These are phyloP conservation scores for Myotis pilosus DNA, from an alignment of 2,797 vertebrate genomes.

Conservation along the genomic window DNA sequence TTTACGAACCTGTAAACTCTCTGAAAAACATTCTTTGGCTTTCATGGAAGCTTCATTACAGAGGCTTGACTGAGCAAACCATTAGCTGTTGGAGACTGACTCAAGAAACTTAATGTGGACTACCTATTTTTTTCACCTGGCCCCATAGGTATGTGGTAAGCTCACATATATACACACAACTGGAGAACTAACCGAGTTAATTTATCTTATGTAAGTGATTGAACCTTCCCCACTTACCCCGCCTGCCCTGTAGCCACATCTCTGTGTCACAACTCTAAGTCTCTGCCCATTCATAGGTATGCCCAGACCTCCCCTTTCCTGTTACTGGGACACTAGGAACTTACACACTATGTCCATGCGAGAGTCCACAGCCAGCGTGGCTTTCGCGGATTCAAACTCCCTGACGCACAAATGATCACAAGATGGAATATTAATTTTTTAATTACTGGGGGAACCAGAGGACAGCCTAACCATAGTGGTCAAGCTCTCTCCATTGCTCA, in stretches of 20 bases:
- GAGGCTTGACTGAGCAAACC: neutral
- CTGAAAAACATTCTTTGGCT: too few species aligned
- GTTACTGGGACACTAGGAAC: neutral
- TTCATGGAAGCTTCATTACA: neutral
- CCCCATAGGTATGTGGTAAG: neutral
- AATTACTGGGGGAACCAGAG: too few species aligned
- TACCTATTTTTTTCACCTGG: neutral
- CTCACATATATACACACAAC: neutral
- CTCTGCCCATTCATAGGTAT: neutral
- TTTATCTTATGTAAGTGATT: neutral
- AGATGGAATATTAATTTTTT: too few species aligned
- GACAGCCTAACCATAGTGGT: too few species aligned
- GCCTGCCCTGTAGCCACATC: neutral
- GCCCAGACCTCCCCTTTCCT: neutral
- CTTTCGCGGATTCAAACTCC: too few species aligned
- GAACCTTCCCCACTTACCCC: neutral
- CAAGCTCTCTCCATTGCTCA: too few species aligned
- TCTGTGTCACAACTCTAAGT: neutral
- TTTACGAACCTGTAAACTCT: neutral
- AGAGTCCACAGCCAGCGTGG: too few species aligned
- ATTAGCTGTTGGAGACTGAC: neutral
- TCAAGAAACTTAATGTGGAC: neutral
- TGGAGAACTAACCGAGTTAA: neutral
- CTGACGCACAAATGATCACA: too few species aligned
- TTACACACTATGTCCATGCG: neutral